Base-by-base conservation (phyloP, 2,113 vertebrate genomes). In the Hyla sarda region DNA sequence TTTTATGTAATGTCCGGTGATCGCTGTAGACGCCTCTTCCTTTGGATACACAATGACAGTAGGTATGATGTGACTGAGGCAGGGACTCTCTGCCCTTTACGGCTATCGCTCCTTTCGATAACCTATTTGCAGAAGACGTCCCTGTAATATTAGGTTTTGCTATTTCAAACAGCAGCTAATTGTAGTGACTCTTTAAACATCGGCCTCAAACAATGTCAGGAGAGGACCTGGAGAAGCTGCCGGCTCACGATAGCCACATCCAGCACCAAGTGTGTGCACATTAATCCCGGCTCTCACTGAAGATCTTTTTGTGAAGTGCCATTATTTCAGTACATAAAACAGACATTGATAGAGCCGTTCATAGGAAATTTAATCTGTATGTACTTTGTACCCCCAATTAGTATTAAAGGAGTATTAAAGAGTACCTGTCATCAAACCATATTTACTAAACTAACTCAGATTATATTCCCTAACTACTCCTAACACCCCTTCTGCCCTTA, bases 111-210 rank as follows among this genome's bases (percentile, higher is more conserved):
- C 37, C 13, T 25, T 74, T 74, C 13, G 41, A 74, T 74, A 11
- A 74, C 17, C 41, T 48, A 48, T 74, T 74, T 74, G 72, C 41
- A 74, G n/a, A 74, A 48, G 41, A 73, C 71, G 1, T 73, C 12
- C 14, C 37, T n/a, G 37, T 34, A 56, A 5, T 30, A 79, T 54
- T 37, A 60, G 77, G 17, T 79, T 79, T 79, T 56, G 30, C 21
- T 37, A 79, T 37, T 79, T 79, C 77, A 60, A 77, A 56, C 76
- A 79, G 76, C 32, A 34, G 76, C 30, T 58, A 56, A 56, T 79
- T 56, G 52, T 56, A 54, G 30, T 32, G 28, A 54, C 48, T 56
- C 25, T 78, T 76, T 56, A 34, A 34, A 54, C 47, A 19, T 1
- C 5, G 1, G 32, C 34, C 34, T 71, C 34, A 23, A 23, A 41